Base-by-base conservation (phyloP, 2,888 invertebrate genomes). In the Dascillus cervinus region DNA sequence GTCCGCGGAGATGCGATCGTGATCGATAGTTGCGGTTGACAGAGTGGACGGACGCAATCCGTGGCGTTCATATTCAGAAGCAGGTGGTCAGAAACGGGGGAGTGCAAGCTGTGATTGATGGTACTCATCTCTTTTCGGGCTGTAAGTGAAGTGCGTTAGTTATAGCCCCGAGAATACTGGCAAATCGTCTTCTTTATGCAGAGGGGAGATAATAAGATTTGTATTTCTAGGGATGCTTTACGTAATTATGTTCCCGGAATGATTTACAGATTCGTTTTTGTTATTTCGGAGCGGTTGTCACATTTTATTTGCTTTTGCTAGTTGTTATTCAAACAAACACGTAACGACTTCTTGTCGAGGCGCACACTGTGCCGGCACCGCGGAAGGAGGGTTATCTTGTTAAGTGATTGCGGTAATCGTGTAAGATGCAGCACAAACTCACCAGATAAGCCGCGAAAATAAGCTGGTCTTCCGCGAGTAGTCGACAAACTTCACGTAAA, bases 151-250 rank as follows among this genome's bases (percentile, higher is more conserved):
- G n/a, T n/a, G n/a, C n/a, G n/a, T n/a, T n/a, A n/a, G 5, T 17
- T 17, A 17, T 8, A 4, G 17, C 17, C 17, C 28, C 12, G 17
- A 13, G n/a, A 13, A n/a, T 26, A 29, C 22, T 20, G 34, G 27
- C 35, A 26, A 35, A 35, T 28, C 34, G 38, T 41, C 41, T 38
- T 33, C 37, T 28, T 46, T 39, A 41, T 34, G 40, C 44, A 29
- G 33, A 34, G 49, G 48, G 44, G 43, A 45, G 49, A 50, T 52
- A 53, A 53, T 51, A 47, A 51, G 51, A 52, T 53, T 52, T 49
- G 47, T 49, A 50, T 52, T 47, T 17, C 17, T 17, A 47, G 50
- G 48, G 47, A 50, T 41, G 44, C 44, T 44, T 38, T 34, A 37
- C 45, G 50, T 53, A 54, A 54, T 54, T 52, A 50, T 50, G 45